phyloP scores from a whole-genome alignment of 2,797 vertebrate genomes.

The Morus bassanus region DNA sequence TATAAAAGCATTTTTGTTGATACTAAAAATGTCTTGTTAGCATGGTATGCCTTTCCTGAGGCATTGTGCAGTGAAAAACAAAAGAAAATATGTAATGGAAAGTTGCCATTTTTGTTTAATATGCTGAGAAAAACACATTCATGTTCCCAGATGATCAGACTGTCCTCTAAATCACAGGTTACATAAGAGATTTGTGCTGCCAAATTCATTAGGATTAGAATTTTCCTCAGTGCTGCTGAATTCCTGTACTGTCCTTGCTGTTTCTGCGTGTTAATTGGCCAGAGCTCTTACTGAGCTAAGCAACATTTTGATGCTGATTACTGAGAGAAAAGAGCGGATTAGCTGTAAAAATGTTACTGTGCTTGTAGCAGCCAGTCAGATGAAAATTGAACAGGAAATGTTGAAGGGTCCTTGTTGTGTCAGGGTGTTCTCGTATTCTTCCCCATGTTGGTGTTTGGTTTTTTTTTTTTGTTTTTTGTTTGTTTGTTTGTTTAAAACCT shows the following conservation, averaged over 20 bases:
- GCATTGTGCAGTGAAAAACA: neutral
- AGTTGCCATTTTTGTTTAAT: neutral
- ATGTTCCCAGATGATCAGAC: neutral
- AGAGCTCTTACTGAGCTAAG: neutral
- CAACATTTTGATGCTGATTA: neutral
- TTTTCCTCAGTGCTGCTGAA: neutral
- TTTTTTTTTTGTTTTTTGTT: no score
- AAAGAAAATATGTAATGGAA: neutral
- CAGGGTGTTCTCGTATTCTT: neutral
- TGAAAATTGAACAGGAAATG: neutral
- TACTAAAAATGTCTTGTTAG: neutral
- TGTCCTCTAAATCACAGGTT: constrained; percentile 32
- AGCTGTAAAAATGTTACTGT: neutral
- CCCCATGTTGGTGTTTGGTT: no score
- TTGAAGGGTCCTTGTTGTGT: neutral
- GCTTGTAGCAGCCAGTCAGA: neutral
- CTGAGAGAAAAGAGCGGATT: neutral
- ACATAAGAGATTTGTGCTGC: neutral
- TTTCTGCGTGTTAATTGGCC: neutral
- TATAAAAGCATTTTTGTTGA: neutral
- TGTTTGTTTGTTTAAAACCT: neutral
- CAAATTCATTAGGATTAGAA: constrained; percentile 17
- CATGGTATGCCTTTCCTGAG: neutral
- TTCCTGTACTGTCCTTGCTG: neutral
- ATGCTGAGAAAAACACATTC: neutral